These are phyloP conservation scores for Sebastes elongatus DNA, from an alignment of 2,797 vertebrate species.

Conservation along the genomic window DNA sequence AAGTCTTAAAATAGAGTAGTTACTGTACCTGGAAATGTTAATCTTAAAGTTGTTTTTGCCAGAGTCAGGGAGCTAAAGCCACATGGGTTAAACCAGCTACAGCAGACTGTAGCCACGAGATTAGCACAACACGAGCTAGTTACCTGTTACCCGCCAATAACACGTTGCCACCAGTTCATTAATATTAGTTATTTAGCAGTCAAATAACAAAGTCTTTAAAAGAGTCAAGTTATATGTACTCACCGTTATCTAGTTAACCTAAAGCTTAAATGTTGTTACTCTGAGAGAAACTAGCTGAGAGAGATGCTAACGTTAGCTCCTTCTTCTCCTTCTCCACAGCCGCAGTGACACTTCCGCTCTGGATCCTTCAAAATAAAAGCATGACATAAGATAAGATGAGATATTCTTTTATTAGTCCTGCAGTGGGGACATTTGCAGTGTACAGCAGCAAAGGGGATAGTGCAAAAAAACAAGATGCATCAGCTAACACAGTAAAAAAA, in stretches of 20 bases:
- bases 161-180: not conserved
- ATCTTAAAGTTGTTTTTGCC: not conserved
- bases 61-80: not conserved
- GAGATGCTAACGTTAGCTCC: not conserved
- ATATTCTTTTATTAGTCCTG: too few species aligned
- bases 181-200: accelerated
- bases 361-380: slow-evolving; percentile 39
- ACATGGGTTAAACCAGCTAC: too few species aligned
- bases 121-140: slow-evolving; percentile 21
- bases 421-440: too few species aligned
- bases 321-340: too few species aligned
- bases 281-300: not conserved
- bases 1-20: accelerated
- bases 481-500: too few species aligned
- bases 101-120: slow-evolving; percentile 14
- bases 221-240: not conserved
- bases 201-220: not conserved
- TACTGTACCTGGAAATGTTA: not conserved
- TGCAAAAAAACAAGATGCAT: too few species aligned
- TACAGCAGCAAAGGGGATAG: too few species aligned
- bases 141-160: not conserved
- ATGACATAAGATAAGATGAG: not conserved
- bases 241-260: not conserved
- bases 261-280: not conserved
- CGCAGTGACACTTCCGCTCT: not conserved